Percentiles rank a stretch among this genome's conserved stretches.
Conservation (phyloP, 2,113 vertebrate genomes). For the Stegostoma tigrinum region DNA sequence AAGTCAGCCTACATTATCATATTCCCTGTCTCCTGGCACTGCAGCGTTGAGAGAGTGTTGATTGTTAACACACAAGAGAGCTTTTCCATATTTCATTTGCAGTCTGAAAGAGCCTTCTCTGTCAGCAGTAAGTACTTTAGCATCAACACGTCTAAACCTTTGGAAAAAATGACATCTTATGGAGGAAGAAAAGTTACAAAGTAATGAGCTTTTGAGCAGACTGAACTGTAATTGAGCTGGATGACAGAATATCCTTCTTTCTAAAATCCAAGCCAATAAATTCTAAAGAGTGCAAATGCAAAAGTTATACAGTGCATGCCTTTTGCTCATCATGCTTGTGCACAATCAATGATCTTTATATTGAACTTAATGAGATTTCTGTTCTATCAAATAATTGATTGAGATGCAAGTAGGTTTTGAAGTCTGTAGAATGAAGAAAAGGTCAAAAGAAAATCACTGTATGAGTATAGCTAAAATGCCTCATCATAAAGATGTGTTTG, state of each 20-base stretch:
- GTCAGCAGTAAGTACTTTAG: background rate
- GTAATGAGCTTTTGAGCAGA: background rate
- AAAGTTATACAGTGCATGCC: background rate
- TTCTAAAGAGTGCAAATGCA: background rate
- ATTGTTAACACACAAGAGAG: conserved; percentile 26
- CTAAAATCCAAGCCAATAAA: background rate
- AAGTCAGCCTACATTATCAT: conserved; percentile 32
- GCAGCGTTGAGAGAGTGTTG: background rate
- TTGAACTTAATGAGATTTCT: background rate
- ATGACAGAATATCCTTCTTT: background rate
- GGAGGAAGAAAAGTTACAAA: background rate
- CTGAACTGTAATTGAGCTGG: background rate
- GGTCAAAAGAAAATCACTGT: background rate
- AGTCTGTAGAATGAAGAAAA: background rate
- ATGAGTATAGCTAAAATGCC: background rate
- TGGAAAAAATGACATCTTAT: background rate
- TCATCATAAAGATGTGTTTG: background rate
- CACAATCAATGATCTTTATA: background rate
- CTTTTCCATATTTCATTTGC: conserved; percentile 16
- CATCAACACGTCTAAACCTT: background rate
- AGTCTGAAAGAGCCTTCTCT: background rate
- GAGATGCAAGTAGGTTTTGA: background rate
- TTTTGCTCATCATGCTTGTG: background rate
- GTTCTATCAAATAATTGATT: background rate
- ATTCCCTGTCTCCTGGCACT: background rate